These are phyloP conservation scores for Leptocoma aspasia DNA, from an alignment of 2,113 vertebrate species.

Conservation along the genomic window DNA sequence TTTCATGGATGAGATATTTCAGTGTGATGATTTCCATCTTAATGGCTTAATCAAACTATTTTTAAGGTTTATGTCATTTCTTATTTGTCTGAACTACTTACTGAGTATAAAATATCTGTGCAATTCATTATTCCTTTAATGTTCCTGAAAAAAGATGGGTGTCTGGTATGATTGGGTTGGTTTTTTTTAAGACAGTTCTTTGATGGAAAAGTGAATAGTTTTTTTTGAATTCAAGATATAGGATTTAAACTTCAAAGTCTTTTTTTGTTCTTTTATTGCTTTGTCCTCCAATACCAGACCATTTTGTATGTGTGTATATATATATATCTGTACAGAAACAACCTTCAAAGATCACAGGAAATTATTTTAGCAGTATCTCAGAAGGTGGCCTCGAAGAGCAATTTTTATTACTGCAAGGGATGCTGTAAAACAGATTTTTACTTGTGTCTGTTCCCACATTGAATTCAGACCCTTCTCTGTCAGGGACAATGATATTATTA, in stretches of 20 bases:
- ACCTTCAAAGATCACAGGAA: slow-evolving; percentile 5
- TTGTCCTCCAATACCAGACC: background rate
- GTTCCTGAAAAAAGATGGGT: background rate
- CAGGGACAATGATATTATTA: background rate
- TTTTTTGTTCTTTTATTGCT: background rate
- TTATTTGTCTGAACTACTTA: background rate
- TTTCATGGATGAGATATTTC: background rate
- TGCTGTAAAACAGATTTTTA: background rate
- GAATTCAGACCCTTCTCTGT: background rate
- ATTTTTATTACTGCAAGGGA: slow-evolving; percentile 1
- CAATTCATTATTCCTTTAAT: background rate
- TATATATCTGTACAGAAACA: background rate
- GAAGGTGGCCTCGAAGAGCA: slow-evolving; percentile 7
- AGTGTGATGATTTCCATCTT: background rate
- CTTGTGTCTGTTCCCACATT: background rate
- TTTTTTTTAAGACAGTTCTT: background rate
- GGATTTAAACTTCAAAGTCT: slow-evolving; percentile 17
- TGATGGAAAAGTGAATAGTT: background rate
- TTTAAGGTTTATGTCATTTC: background rate
- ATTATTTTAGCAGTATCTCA: slow-evolving; percentile 16
- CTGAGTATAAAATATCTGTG: background rate
- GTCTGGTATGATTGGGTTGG: background rate
- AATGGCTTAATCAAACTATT: background rate
- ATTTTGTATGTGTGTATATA: background rate
- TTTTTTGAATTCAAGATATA: background rate